Conservation (phyloP, 1,140 invertebrate genomes). For the Ostrea denselamellosa region DNA sequence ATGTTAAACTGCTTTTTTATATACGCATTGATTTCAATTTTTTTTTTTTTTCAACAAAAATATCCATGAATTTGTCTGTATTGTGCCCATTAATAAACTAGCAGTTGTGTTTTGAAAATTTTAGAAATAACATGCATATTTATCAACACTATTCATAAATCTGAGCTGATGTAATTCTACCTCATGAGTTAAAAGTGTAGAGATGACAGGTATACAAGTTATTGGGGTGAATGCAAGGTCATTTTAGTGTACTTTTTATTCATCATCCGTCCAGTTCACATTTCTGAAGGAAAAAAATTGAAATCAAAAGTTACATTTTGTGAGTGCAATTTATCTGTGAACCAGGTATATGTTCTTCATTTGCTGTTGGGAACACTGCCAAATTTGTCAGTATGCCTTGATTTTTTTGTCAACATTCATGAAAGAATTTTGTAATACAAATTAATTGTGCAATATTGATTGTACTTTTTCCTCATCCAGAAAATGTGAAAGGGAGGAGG, state of each 20-base stretch:
- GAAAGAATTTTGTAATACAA: not conserved
- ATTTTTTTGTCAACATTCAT: not conserved
- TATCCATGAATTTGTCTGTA: not conserved
- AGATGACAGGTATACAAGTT: not conserved
- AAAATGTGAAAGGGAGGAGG: not conserved
- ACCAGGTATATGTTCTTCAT: not conserved
- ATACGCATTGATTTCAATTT: not conserved
- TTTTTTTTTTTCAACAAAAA: not conserved
- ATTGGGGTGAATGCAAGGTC: not conserved
- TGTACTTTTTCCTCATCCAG: not conserved
- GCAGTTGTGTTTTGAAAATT: not conserved
- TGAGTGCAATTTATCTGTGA: conserved; percentile 25
- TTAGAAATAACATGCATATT: not conserved
- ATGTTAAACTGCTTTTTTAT: conserved; percentile 3
- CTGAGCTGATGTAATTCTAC: conserved; percentile 1
- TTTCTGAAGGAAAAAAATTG: not conserved
- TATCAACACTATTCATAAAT: not conserved
- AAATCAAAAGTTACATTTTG: conserved; percentile 18
- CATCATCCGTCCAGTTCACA: conserved; percentile 16
- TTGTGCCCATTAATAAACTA: not conserved
- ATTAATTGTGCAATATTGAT: not conserved
- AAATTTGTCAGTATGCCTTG: not conserved
- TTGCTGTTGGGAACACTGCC: conserved; percentile 1
- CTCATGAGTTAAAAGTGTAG: not conserved
- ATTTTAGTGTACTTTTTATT: not conserved